Evolutionary conservation across 1,140 invertebrate species (phyloP).

Genomic region (Pentalonia nigronervosa): DNA sequence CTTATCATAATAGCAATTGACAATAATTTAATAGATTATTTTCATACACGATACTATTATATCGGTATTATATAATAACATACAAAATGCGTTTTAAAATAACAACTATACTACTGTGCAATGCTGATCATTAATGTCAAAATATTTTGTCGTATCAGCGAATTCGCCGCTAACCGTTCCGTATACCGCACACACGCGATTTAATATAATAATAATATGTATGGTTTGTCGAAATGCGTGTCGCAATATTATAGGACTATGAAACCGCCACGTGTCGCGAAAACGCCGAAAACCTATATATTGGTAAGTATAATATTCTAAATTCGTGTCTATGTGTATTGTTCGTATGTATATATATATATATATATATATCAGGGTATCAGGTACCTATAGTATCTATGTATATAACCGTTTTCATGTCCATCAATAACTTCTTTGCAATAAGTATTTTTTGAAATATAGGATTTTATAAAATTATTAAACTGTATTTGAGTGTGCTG

Average conservation of each 20-base stretch:
- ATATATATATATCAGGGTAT: neutral
- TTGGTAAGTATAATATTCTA: neutral
- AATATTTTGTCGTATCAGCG: no score
- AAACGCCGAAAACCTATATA: neutral
- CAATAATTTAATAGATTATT: no score
- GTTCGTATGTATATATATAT: no score
- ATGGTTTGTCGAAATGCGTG: neutral
- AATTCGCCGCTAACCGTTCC: no score
- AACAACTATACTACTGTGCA: no score
- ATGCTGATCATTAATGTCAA: no score
- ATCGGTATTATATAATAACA: no score
- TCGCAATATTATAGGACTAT: neutral
- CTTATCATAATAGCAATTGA: no score
- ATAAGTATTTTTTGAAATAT: neutral
- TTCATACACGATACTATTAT: no score
- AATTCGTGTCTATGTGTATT: neutral
- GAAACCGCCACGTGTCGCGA: neutral
- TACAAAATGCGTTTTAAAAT: no score
- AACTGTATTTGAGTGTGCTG: neutral
- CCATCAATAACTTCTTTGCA: neutral
- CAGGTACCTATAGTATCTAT: neutral
- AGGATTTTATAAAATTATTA: neutral
- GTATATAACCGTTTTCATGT: neutral
- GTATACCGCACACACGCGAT: no score
- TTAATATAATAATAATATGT: no score